Evolutionary conservation across 2,797 vertebrate genomes (phyloP).

Genomic region (Tinamus major): DNA sequence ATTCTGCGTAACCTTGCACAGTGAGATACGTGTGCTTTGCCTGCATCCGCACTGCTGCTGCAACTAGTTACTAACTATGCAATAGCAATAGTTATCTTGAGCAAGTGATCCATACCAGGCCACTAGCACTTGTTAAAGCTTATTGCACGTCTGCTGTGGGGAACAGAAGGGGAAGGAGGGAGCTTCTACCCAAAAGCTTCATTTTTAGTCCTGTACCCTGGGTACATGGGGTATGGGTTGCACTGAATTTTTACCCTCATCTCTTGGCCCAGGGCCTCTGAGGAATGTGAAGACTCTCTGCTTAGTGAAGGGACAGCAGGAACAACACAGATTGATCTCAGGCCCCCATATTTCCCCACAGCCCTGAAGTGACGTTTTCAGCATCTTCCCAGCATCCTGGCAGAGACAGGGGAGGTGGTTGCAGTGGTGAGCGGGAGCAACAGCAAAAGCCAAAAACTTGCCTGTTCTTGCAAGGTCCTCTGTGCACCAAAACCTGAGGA

Average conservation of each 20-base stretch:
- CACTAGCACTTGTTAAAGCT: background rate
- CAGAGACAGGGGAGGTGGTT: background rate
- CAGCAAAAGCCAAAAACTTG: background rate
- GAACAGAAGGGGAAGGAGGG: background rate
- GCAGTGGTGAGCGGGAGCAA: background rate
- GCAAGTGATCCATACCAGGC: background rate
- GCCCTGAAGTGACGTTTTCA: background rate
- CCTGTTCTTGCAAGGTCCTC: background rate
- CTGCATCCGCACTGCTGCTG: background rate
- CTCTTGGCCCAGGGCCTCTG: background rate
- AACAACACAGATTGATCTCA: background rate
- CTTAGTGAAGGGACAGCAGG: background rate
- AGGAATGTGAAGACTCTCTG: background rate
- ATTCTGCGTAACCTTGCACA: background rate
- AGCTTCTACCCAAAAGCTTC: background rate
- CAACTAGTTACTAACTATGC: background rate
- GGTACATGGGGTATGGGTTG: background rate
- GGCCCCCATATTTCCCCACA: background rate
- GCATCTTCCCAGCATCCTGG: background rate
- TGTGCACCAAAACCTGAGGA: background rate
- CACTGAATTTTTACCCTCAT: background rate
- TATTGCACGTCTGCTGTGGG: background rate
- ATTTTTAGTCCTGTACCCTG: background rate
- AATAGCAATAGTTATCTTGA: background rate
- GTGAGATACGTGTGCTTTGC: fast-evolving